A percentile compares a stretch with the other conserved stretches of the same genome.
phyloP scores from a whole-genome alignment of 2,797 vertebrate genomes.

The Sorex maritimensis region DNA sequence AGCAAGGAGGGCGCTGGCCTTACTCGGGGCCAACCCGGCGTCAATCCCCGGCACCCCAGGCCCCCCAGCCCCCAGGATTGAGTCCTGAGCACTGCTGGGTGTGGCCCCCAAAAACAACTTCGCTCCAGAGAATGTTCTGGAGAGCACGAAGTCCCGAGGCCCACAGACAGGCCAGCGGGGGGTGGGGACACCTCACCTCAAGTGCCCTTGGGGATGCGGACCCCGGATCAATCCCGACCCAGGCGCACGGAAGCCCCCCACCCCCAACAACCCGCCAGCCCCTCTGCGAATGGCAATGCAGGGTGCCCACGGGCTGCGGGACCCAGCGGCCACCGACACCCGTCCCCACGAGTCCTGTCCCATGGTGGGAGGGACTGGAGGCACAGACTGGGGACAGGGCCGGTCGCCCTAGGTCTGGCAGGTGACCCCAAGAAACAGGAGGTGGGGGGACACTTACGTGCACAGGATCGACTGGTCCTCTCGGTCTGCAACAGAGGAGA shows the following conservation, averaged over 20 bases:
- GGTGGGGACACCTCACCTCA: background rate
- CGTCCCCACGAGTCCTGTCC: background rate
- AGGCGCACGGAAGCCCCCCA: background rate
- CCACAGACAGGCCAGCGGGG: background rate
- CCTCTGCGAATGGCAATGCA: background rate
- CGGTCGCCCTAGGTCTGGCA: background rate
- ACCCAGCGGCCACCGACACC: background rate
- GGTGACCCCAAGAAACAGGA: background rate
- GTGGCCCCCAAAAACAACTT: background rate
- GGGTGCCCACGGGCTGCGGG: background rate
- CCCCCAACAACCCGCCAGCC: background rate
- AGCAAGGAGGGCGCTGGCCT: too few species aligned
- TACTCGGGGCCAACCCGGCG: too few species aligned
- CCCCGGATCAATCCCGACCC: background rate
- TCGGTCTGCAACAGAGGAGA: constrained; percentile 91
- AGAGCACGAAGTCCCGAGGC: background rate
- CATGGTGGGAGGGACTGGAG: background rate
- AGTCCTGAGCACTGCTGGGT: too few species aligned
- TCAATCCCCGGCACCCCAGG: too few species aligned
- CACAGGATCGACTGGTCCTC: constrained; percentile 99
- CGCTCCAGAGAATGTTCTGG: constrained; percentile 57
- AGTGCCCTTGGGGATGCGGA: background rate
- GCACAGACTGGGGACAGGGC: background rate
- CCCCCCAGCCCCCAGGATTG: too few species aligned
- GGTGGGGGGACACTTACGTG: constrained; percentile 95